A percentile compares a stretch with the other conserved stretches of the same genome.
Evolutionary conservation across 2,888 invertebrate species (phyloP).

Genomic region (Cactoblastis cactorum): DNA sequence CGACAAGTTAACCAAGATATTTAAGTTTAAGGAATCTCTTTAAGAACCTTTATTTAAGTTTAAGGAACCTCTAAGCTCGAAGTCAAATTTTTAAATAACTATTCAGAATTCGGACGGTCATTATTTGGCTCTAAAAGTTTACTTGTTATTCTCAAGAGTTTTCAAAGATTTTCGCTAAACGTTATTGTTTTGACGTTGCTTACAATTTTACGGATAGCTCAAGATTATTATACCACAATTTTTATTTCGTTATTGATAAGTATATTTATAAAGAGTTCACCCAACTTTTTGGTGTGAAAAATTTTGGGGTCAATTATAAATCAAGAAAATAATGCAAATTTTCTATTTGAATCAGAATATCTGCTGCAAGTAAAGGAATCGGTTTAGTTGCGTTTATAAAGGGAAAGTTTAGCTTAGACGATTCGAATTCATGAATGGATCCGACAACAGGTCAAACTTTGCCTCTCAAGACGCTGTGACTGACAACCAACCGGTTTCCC

Average conservation of each 20-base stretch:
- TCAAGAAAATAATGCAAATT: too few relatives aligned
- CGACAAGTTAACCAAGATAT: constrained; percentile 23
- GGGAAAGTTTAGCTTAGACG: constrained; percentile 29
- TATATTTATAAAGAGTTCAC: too few relatives aligned
- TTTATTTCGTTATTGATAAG: too few relatives aligned
- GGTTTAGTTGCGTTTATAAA: constrained; percentile 10
- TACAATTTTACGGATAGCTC: constrained; percentile 25
- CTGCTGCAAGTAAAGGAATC: constrained; percentile 9
- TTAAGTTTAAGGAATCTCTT: too few relatives aligned
- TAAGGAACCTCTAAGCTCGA: too few relatives aligned
- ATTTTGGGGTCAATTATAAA: constrained; percentile 1
- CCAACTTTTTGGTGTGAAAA: too few relatives aligned
- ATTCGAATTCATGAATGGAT: constrained; percentile 48
- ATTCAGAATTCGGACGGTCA: background rate
- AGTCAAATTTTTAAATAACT: background rate
- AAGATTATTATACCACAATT: constrained; percentile 13
- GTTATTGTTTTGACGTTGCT: constrained; percentile 22
- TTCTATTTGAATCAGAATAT: too few relatives aligned
- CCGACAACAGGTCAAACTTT: constrained; percentile 30
- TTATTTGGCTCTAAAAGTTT: background rate
- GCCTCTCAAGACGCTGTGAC: constrained; percentile 43
- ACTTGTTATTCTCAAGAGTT: constrained; percentile 12
- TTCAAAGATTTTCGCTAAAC: constrained; percentile 23
- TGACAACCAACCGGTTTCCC: constrained; percentile 55
- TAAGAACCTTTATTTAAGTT: too few relatives aligned